Conservation (phyloP, 2,797 vertebrate genomes). For the Notoglanidium macrostoma region DNA sequence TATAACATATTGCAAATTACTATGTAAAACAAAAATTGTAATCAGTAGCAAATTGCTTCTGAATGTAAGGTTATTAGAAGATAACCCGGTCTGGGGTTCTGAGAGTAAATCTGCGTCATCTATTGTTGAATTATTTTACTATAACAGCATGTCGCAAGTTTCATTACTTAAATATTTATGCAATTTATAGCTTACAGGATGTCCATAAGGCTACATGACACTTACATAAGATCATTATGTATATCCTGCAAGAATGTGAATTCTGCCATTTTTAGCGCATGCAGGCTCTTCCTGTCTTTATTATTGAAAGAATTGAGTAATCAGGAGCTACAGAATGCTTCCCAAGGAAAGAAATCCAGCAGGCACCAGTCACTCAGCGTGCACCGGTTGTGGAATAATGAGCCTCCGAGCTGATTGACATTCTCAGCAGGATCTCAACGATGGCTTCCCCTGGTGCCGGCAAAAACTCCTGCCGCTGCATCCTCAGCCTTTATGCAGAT, state of each 20-base stretch:
- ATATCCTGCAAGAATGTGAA: background rate
- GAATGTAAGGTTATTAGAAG: background rate
- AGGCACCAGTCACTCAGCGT: slow-evolving; percentile 48
- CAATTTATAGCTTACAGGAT: background rate
- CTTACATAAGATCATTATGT: background rate
- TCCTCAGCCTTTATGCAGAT: slow-evolving; percentile 56
- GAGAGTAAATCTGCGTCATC: background rate
- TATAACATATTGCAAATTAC: background rate
- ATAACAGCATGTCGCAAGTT: background rate
- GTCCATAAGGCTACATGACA: background rate
- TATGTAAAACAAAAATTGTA: background rate
- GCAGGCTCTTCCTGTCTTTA: slow-evolving; percentile 17
- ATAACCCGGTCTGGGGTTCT: background rate
- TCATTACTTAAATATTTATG: background rate
- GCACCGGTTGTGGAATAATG: slow-evolving; percentile 52
- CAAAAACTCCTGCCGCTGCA: slow-evolving; percentile 44
- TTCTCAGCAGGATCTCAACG: slow-evolving; percentile 47
- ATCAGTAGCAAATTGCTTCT: background rate
- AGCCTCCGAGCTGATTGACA: slow-evolving; percentile 55
- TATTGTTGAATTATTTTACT: background rate
- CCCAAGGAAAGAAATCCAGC: slow-evolving; percentile 26
- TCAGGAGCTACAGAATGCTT: slow-evolving; percentile 30
- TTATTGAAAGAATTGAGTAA: slow-evolving; percentile 34
- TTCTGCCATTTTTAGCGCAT: slow-evolving; percentile 26
- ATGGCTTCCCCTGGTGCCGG: slow-evolving; percentile 48